Conservation (phyloP, 2,888 invertebrate genomes). For the Callyntrura guangdongensis region DNA sequence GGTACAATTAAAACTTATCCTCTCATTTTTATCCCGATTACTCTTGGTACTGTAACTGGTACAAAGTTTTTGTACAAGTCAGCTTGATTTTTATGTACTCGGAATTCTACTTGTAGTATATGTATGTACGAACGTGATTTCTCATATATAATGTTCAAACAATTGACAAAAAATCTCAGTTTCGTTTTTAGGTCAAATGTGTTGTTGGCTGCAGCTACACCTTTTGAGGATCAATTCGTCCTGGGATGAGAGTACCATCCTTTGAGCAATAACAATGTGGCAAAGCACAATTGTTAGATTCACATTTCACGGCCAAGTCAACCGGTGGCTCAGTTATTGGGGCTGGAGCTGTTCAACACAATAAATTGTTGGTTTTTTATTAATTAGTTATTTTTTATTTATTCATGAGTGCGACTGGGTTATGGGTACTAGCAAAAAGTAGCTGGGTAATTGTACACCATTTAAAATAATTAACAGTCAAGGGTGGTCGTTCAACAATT, state of each 20-base stretch:
- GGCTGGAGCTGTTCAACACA: constrained; percentile 89
- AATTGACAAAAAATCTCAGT: constrained; percentile 8
- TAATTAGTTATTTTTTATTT: constrained; percentile 13
- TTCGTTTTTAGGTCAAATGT: constrained; percentile 19
- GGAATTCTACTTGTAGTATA: neutral
- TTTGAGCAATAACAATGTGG: constrained; percentile 97
- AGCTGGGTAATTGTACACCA: constrained; percentile 40
- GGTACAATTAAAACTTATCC: neutral
- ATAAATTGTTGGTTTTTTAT: neutral
- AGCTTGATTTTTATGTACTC: neutral
- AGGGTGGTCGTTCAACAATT: constrained; percentile 24
- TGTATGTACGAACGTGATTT: neutral
- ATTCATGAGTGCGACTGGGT: neutral
- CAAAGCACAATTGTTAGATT: constrained; percentile 91
- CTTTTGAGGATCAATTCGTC: constrained; percentile 92
- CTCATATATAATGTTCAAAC: neutral
- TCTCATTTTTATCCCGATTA: neutral
- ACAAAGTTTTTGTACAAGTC: neutral
- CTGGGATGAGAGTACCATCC: constrained; percentile 95
- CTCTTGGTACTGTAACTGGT: neutral
- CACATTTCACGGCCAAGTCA: constrained; percentile 93
- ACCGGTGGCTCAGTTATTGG: constrained; percentile 93
- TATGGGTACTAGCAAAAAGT: constrained; percentile 15
- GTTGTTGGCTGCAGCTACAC: constrained; percentile 86
- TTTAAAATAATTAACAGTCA: constrained; percentile 47